Evolutionary conservation across 1,140 invertebrate genomes (phyloP), one percentile per base, ranked within the genome.

Genomic region (Bombus superbus): DNA sequence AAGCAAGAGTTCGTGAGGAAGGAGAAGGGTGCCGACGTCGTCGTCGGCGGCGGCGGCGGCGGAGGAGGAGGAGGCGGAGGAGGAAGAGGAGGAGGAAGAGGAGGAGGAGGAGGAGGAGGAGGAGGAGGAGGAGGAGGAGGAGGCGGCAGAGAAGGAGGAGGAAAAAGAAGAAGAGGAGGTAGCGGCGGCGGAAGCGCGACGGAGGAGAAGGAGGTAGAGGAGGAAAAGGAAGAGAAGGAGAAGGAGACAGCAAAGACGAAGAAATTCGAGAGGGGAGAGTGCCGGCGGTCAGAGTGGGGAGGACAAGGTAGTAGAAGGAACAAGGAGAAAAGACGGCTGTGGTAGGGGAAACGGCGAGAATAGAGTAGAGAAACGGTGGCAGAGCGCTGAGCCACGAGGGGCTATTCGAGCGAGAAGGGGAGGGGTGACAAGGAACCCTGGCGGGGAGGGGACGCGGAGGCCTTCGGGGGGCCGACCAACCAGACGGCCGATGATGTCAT

Each of bases 401-500:
- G 94, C 94, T 95, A 94, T 94, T 94, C 93, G 93, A 94, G 94
- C 91, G 92, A 90, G 92, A 93, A 93, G 94, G 94, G 94, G 94
- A 93, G 95, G 94, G 94, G 93, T 93, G 94, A 92, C 92, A 95
- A 95, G 94, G 91, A 95, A 93, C 93, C 93, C 94, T 95, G 95
- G 95, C 94, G 94, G 94, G 94, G 94, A 95, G 94, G 94, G 94
- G 94, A 93, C 92, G 92, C 92, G 94, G 92, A 94, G 94, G 94
- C 95, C 95, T 95, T 95, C 93, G 94, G 95, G 94, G 94, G 95
- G 94, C 94, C 94, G 94, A 95, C 94, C 94, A 95, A 95, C 94
- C 95, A 95, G 94, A 95, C 94, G 94, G 95, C 97, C 97, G 97
- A 98, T 98, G 97, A 98, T 98, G 97, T 98, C 98, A 98, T 98